Evolutionary conservation across 1,140 invertebrate species (phyloP).

Genomic region (Ctenoplectra terminalis): DNA sequence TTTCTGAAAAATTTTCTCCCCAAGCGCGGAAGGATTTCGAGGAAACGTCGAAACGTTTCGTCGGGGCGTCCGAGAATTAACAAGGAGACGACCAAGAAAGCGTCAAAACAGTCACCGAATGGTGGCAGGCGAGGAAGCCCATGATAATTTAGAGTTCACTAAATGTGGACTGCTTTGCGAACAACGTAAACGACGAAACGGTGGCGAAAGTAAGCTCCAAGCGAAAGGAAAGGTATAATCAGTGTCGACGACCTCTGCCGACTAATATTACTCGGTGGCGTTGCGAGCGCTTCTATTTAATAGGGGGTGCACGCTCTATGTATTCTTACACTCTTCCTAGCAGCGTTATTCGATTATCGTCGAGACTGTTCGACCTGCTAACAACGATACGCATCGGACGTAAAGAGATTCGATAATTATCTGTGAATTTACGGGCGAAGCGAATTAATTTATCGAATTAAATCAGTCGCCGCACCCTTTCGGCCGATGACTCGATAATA

Average conservation of each 20-base stretch:
- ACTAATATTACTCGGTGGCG: conserved; percentile 42
- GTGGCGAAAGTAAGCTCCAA: conserved; percentile 25
- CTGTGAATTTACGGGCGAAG: not conserved
- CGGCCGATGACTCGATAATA: too few relatives aligned
- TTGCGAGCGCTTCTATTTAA: not conserved
- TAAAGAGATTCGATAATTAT: conserved; percentile 8
- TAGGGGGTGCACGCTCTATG: not conserved
- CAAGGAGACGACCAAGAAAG: too few relatives aligned
- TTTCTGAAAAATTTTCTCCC: not conserved
- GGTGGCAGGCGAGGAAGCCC: not conserved
- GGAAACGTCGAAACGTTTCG: not conserved
- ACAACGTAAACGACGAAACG: conserved; percentile 21
- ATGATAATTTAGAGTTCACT: conserved; percentile 42
- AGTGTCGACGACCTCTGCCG: conserved; percentile 47
- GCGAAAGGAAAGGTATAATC: conserved; percentile 18
- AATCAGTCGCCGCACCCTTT: not conserved
- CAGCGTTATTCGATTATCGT: too few relatives aligned
- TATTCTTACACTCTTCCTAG: too few relatives aligned
- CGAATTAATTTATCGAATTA: conserved; percentile 20
- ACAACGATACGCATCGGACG: not conserved
- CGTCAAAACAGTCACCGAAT: too few relatives aligned
- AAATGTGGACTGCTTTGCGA: conserved; percentile 23
- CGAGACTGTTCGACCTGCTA: too few relatives aligned
- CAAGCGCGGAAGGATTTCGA: not conserved
- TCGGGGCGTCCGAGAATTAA: too few relatives aligned